Evolutionary conservation across 2,888 invertebrate species (phyloP).

Genomic region (Chrysina gloriosa): DNA sequence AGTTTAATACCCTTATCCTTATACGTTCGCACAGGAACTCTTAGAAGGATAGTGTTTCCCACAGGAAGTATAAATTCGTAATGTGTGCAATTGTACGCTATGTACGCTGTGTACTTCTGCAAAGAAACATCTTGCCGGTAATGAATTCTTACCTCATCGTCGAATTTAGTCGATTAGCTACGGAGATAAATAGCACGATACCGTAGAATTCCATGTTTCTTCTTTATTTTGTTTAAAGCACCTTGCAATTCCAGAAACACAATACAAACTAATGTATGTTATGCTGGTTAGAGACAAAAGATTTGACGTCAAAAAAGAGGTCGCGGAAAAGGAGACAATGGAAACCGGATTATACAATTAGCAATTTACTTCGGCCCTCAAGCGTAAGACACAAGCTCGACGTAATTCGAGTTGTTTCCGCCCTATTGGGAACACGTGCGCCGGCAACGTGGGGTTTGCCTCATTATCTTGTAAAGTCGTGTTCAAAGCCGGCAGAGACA

Average conservation of each 20-base stretch:
- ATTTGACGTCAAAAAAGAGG: not conserved
- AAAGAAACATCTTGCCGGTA: too few species aligned
- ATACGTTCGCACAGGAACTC: too few species aligned
- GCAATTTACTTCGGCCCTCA: conserved; percentile 1
- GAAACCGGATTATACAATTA: conserved; percentile 11
- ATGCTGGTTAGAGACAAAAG: not conserved
- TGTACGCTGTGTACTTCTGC: too few species aligned
- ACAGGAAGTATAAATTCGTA: too few species aligned
- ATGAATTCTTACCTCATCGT: too few species aligned
- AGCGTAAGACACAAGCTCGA: not conserved
- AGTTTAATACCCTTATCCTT: too few species aligned
- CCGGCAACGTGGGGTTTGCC: not conserved
- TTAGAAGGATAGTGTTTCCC: too few species aligned
- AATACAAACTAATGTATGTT: too few species aligned
- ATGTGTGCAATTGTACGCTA: too few species aligned
- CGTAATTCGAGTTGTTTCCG: conserved; percentile 8
- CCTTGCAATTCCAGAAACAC: not conserved
- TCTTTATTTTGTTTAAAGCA: not conserved
- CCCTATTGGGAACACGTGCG: not conserved
- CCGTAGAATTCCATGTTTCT: too few species aligned
- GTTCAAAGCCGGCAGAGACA: not conserved
- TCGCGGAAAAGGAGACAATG: conserved; percentile 9
- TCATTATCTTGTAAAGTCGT: conserved; percentile 7
- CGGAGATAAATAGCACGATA: too few species aligned
- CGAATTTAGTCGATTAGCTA: too few species aligned